Percentiles rank a stretch among this genome's conserved stretches.
Evolutionary conservation across 2,113 vertebrate genomes (phyloP).

Genomic region (Caloenas nicobarica): DNA sequence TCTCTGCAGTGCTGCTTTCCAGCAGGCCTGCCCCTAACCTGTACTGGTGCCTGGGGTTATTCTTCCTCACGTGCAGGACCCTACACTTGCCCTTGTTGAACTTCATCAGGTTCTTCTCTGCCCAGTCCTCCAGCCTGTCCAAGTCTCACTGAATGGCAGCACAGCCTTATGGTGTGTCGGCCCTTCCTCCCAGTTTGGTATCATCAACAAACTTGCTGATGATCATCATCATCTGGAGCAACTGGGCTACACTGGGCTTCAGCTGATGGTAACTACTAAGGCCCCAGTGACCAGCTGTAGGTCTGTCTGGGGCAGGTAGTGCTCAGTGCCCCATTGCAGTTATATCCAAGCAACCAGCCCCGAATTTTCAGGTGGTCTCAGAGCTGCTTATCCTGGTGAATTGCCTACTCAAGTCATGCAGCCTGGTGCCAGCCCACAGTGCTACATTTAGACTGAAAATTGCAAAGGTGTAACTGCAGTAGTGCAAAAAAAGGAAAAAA

Average conservation of each 20-base stretch:
- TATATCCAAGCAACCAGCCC: not conserved
- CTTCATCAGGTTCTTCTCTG: too few relatives aligned
- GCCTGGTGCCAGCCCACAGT: not conserved
- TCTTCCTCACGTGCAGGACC: too few relatives aligned
- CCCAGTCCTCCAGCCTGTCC: too few relatives aligned
- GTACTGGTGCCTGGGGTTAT: too few relatives aligned
- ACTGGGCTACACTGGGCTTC: not conserved
- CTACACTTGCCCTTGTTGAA: too few relatives aligned
- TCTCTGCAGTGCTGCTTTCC: too few relatives aligned
- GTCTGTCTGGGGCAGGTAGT: not conserved
- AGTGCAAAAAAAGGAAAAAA: not conserved
- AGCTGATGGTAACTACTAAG: not conserved
- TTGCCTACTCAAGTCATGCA: not conserved
- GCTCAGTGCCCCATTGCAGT: fast-evolving
- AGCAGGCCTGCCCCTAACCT: too few relatives aligned
- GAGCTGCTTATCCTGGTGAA: not conserved
- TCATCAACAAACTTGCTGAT: too few relatives aligned
- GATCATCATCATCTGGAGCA: not conserved
- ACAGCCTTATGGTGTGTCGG: too few relatives aligned
- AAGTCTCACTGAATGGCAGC: too few relatives aligned
- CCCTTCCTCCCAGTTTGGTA: too few relatives aligned
- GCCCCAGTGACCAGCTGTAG: not conserved
- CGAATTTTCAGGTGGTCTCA: not conserved
- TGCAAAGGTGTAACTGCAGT: constrained; percentile 29
- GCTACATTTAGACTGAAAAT: not conserved